Evolutionary conservation across 2,113 vertebrate species (phyloP).

Genomic region (Sinocyclocheilus anshuiensis): DNA sequence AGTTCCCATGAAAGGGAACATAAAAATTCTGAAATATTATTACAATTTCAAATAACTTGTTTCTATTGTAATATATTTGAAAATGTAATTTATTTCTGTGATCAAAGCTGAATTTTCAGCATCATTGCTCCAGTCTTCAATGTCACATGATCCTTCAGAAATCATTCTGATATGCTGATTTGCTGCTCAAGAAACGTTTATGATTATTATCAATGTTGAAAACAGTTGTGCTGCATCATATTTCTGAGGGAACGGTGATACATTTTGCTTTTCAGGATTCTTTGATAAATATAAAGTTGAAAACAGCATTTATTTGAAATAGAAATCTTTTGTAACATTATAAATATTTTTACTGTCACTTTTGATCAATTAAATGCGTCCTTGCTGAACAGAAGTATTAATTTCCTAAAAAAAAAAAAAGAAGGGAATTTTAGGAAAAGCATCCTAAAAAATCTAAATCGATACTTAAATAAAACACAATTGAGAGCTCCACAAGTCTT

Average conservation of each 20-base stretch:
- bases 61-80: not conserved
- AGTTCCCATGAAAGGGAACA: too few species aligned
- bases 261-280: too few species aligned
- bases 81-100: not conserved
- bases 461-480: not conserved
- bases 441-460: too few species aligned
- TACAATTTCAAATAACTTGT: too few species aligned
- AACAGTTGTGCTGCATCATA: not conserved
- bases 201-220: not conserved
- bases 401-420: too few species aligned
- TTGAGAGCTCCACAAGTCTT: too few species aligned
- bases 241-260: too few species aligned
- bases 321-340: not conserved
- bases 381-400: not conserved
- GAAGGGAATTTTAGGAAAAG: too few species aligned
- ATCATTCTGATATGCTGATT: not conserved
- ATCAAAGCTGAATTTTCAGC: not conserved
- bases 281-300: too few species aligned
- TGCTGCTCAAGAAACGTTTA: not conserved
- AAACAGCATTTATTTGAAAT: not conserved
- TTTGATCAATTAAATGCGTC: not conserved
- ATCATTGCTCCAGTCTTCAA: not conserved
- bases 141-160: not conserved
- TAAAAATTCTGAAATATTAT: too few species aligned
- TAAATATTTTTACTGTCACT: not conserved